Conservation (phyloP, 2,797 vertebrate species). For the Lacerta viridis region DNA sequence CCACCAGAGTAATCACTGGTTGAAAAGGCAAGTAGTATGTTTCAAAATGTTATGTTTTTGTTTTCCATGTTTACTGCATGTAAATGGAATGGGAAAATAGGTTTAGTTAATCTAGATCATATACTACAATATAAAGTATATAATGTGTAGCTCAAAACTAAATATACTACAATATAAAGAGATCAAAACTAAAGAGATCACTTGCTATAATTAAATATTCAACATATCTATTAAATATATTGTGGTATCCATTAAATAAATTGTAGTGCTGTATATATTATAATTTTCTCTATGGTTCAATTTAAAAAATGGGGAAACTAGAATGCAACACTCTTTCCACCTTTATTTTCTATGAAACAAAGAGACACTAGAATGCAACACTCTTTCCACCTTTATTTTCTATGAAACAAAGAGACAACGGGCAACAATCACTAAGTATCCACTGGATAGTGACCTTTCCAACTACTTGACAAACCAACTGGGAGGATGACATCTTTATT, state of each 20-base stretch:
- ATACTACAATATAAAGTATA: neutral
- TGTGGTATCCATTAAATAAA: neutral
- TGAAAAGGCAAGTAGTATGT: neutral
- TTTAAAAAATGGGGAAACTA: neutral
- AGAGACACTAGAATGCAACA: neutral
- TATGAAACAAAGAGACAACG: conserved; percentile 19
- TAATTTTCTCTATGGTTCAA: neutral
- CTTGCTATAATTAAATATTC: neutral
- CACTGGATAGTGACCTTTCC: conserved; percentile 23
- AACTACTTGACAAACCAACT: conserved; percentile 27
- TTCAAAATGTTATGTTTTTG: neutral
- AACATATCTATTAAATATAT: neutral
- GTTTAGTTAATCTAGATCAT: neutral
- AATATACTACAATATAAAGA: neutral
- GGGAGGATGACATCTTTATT: conserved; percentile 46
- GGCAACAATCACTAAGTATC: conserved; percentile 22
- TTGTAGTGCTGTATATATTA: neutral
- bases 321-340: neutral
- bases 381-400: conserved; percentile 17
- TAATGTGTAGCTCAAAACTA: neutral
- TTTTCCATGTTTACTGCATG: neutral
- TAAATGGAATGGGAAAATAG: neutral
- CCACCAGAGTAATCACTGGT: conserved; percentile 49
- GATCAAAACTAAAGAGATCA: neutral
- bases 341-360: conserved; percentile 21